Conservation (phyloP, 2,797 vertebrate genomes). For the Anolis apletophallus region DNA sequence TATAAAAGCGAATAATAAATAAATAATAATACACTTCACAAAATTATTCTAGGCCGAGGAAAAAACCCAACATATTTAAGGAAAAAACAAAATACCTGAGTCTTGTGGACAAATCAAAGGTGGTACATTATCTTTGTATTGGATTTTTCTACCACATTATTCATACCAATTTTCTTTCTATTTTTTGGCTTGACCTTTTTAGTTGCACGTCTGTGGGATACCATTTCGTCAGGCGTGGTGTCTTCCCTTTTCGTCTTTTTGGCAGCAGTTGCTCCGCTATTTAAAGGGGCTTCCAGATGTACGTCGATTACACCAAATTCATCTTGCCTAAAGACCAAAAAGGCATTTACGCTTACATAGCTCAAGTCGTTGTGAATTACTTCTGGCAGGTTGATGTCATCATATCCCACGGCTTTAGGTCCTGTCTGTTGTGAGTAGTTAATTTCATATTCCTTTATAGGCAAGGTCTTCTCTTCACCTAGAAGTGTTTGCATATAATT, state of each 20-base stretch:
- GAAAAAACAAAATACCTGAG: not conserved
- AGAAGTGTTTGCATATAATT: conserved; percentile 10
- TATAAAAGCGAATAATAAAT: too few relatives aligned
- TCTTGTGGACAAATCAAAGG: conserved; percentile 13
- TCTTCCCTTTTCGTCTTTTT: conserved; percentile 45
- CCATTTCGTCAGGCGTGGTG: conserved; percentile 21
- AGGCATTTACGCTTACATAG: conserved; percentile 35
- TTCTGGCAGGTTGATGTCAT: not conserved
- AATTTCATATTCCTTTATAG: conserved; percentile 29
- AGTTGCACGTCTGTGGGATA: conserved; percentile 44
- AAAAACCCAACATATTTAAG: not conserved
- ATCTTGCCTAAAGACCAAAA: conserved; percentile 30
- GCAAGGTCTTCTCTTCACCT: conserved; percentile 21
- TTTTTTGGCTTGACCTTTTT: conserved; percentile 54
- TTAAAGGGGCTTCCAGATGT: conserved; percentile 23
- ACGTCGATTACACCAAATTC: conserved; percentile 56
- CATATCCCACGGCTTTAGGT: not conserved
- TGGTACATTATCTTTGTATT: conserved; percentile 57
- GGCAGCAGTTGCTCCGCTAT: not conserved
- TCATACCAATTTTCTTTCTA: conserved; percentile 4
- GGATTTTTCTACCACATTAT: conserved; percentile 49
- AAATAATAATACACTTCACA: too few relatives aligned
- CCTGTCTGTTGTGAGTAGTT: conserved; percentile 16
- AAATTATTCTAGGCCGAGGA: not conserved
- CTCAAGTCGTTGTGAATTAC: not conserved